Evolutionary conservation across 2,888 invertebrate species (phyloP), one percentile per base, ranked within the genome.

Genomic region (Drosophila algonquin): DNA sequence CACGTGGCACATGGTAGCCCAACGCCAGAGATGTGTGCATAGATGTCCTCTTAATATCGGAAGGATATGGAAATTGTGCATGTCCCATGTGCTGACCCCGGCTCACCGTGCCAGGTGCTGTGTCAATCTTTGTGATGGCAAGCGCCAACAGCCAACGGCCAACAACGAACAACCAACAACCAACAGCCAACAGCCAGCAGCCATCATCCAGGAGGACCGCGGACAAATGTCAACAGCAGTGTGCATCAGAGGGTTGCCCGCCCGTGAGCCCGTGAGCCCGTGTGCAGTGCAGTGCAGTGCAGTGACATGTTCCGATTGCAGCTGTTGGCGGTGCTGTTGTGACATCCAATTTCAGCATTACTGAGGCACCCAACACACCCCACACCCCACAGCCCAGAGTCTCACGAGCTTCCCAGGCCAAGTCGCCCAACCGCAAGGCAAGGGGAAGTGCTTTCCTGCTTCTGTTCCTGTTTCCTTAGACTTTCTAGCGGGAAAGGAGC

Each of bases 31-130:
- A 40, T 40, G 40, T 40, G 2, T 40, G n/a, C 40, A 40, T 6
- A 40, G 40, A 40, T 6, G 40, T n/a, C 40, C 40, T n/a, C 40
- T n/a, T 40, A n/a, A 40, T 40, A 40, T 40, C 40, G 40, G 14
- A 40, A 40, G 40, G 6, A 47, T 53, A 58, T 40, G 67, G 48
- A 76, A 71, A 63, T 59, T 24, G 64, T 48, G 57, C 68, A 68
- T 63, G 67, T 64, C 64, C 46, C 52, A 44, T 69, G 76, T 47
- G 7, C 14, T 79, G 75, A 73, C 75, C 73, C 55, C 52, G 24
- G 18, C 60, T 52, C 60, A 50, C 63, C 58, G 55, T 64, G 76
- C 56, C 79, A 84, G 81, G 74, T 84, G 85, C 56, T 72, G 69
- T 76, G 79, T 61, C 76, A 87, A 81, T 75, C 79, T 59, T 73